Evolutionary conservation across 2,888 invertebrate species (phyloP), one percentile per base, ranked within the genome.

Genomic region (Apotomis turbidana): DNA sequence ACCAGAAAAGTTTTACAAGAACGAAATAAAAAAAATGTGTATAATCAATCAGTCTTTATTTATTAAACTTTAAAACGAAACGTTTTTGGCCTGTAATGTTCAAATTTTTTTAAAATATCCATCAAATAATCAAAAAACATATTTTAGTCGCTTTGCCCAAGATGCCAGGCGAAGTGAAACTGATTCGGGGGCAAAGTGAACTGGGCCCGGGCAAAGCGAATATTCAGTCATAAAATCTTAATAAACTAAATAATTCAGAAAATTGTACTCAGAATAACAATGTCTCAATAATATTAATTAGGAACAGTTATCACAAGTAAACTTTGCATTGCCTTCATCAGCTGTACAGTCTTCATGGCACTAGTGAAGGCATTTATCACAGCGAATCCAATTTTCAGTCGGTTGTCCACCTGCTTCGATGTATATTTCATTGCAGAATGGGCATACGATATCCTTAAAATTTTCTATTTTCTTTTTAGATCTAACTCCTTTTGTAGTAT

Each of bases 321-420:
- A 78, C 60, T 68, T 72, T 74, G 72, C 62, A 71, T 73, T 76
- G 70, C 76, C 75, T 73, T 75, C 75, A 67, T 75, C 75, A 51
- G 76, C 74, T 51, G 76, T 75, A 78, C 76, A 74, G 57, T 74
- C 66, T 74, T 77, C 75, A 72, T 76, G 76, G 76, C 75, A 75
- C 74, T 75, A 76, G 75, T 75, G 75, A 71, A 75, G 75, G 74
- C 75, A 77, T 72, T 72, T 74, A 68, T 75, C 74, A 77, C 79
- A 78, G 73, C 64, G 75, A 74, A 76, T 76, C 76, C 76, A 77
- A 74, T 77, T 75, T 75, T 78, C 77, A 76, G 75, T 77, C 66
- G 77, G 76, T 72, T 75, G 70, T 73, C 52, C 74, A 55, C 75
- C 71, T 68, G 77, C 72, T 74, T 75, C 74, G 9, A 76, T 76